phyloP scores from a whole-genome alignment of 2,113 vertebrate species.

The Phasianus colchicus region DNA sequence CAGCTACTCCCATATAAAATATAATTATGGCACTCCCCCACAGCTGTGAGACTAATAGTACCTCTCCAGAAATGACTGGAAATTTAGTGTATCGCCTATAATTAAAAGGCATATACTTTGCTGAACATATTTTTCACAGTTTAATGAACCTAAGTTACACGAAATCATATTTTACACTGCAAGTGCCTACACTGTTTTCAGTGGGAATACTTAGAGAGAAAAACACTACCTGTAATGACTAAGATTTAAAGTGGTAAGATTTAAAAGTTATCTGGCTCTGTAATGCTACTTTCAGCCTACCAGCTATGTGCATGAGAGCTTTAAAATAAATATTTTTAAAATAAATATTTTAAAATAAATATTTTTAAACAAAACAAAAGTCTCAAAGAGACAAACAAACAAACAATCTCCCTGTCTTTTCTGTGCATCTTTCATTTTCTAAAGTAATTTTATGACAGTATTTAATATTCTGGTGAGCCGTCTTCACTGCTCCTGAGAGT shows the following conservation, averaged over 20 bases:
- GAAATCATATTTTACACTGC: background rate
- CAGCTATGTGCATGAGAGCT: background rate
- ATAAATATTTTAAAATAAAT: background rate
- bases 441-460: background rate
- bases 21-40: background rate
- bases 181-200: background rate
- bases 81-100: slow-evolving; percentile 19
- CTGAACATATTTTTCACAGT: background rate
- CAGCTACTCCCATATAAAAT: slow-evolving; percentile 1
- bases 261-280: background rate
- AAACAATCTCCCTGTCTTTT: fast-evolving
- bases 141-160: background rate
- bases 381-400: background rate
- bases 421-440: background rate
- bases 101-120: slow-evolving; percentile 27
- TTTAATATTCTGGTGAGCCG: background rate
- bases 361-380: background rate
- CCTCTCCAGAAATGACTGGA: background rate
- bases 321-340: background rate
- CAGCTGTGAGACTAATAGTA: slow-evolving; percentile 6
- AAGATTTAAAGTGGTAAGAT: background rate
- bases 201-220: background rate
- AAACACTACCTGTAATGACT: background rate
- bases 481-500: background rate
- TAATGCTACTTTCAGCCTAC: background rate